Evolutionary conservation across 2,113 vertebrate species (phyloP).

Genomic region (Leptobrachium ailaonicum): DNA sequence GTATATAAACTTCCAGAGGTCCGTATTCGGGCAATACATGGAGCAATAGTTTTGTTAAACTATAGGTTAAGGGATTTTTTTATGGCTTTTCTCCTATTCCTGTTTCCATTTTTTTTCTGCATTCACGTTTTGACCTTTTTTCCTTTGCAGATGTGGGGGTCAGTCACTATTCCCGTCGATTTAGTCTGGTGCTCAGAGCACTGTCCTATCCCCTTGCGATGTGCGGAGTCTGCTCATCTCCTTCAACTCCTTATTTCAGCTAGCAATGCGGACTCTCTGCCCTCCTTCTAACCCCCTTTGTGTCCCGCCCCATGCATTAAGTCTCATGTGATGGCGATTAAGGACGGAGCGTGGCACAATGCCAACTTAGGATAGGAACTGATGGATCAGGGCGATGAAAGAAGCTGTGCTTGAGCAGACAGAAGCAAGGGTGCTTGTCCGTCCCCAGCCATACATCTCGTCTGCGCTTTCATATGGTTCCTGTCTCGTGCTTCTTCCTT

Average conservation of each 20-base stretch:
- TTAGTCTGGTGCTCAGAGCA: not conserved
- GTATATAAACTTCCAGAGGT: too few relatives aligned
- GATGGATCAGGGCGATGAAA: slow-evolving; percentile 17
- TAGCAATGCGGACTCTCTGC: not conserved
- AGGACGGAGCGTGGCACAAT: not conserved
- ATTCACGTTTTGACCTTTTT: not conserved
- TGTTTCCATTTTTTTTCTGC: not conserved
- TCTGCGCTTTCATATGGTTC: slow-evolving; percentile 7
- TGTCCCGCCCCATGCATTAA: slow-evolving; percentile 5
- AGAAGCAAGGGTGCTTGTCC: not conserved
- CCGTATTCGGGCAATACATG: too few relatives aligned
- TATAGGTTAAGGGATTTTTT: not conserved
- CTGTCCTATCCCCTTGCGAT: slow-evolving; percentile 1
- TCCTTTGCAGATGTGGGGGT: not conserved
- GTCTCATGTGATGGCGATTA: slow-evolving; percentile 21
- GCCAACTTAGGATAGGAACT: slow-evolving; percentile 1
- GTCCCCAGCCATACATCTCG: not conserved
- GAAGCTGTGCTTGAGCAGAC: slow-evolving; percentile 3
- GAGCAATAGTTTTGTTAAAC: not conserved
- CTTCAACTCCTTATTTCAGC: slow-evolving; percentile 8
- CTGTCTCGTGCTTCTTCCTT: slow-evolving; percentile 1
- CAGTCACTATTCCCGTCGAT: not conserved
- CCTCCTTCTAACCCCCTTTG: not conserved
- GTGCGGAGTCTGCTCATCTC: slow-evolving; percentile 7
- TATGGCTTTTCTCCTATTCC: not conserved